phyloP scores from a whole-genome alignment of 2,888 invertebrate species.

The Silvanus unidentatus region DNA sequence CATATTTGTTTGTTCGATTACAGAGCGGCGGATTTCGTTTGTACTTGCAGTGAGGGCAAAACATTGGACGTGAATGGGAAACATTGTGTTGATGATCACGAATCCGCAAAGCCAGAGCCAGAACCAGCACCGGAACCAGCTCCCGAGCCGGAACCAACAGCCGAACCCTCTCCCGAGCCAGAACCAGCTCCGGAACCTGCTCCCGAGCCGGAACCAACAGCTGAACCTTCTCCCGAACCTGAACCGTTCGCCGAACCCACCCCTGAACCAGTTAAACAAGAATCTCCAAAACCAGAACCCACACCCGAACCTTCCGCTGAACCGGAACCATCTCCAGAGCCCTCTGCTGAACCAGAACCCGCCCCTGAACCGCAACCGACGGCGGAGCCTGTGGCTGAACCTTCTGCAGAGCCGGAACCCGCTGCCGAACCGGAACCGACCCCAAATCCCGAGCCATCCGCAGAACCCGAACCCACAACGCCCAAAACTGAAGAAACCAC shows the following conservation, averaged over 20 bases:
- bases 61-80: slow-evolving; percentile 48
- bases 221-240: slow-evolving; percentile 47
- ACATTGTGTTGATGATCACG: slow-evolving; percentile 41
- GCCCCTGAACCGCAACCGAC: slow-evolving; percentile 34
- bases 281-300: slow-evolving; percentile 39
- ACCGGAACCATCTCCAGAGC: slow-evolving; percentile 39
- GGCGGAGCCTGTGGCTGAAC: slow-evolving; percentile 27
- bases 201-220: slow-evolving; percentile 28
- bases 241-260: slow-evolving; percentile 42
- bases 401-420: slow-evolving; percentile 18
- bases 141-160: slow-evolving; percentile 19
- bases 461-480: slow-evolving; percentile 15
- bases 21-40: slow-evolving; percentile 57
- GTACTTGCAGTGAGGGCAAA: slow-evolving; percentile 58
- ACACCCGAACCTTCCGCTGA: slow-evolving; percentile 40
- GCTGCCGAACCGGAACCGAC: slow-evolving; percentile 12
- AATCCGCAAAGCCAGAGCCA: slow-evolving; percentile 24
- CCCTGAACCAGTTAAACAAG: slow-evolving; percentile 45
- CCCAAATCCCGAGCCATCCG: slow-evolving; percentile 5
- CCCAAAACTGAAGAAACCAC: neutral
- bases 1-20: slow-evolving; percentile 64
- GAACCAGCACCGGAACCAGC: slow-evolving; percentile 30
- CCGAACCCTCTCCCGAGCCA: slow-evolving; percentile 21
- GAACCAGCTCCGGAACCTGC: slow-evolving; percentile 29
- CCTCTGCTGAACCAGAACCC: slow-evolving; percentile 17